Base-by-base conservation (phyloP, 64 coral and sea anemone genomes). In the Montipora capricornis region DNA sequence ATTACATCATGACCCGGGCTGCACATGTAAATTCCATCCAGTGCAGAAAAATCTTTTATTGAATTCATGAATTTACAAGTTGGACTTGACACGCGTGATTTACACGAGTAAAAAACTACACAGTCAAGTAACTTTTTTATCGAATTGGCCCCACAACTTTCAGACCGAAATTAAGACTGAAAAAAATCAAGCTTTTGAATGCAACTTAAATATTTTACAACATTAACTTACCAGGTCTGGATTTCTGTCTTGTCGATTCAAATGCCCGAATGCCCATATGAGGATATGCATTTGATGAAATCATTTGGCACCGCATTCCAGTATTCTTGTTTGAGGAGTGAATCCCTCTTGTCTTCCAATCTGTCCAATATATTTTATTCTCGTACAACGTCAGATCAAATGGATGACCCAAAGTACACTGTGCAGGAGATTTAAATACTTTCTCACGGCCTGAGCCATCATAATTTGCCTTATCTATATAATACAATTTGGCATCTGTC, bases 351-450 rank as follows among this genome's bases (percentile, higher is more conserved):
- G 95, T 73, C 16, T 69, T 94, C 95, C 95, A 97, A 74, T 94
- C 92, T 7, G 92, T 97, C 92, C 92, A 94, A 88, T 97, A 97
- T 9, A 97, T 79, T 76, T 90, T 94, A n/a, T 94, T 94, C 2
- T 91, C 90, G 60, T 81, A 97, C 15, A 94, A 68, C 47, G 80
- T 83, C 19, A 97, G 26, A 4, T 77, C 95, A 88, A 97, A 97
- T 4, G 95, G 95, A 81, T 97, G 95, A 48, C 81, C 88, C 45
- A 94, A 58, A 49, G 22, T 3, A 86, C 82, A 86, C 71, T 86
- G 82, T 12, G 6, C n/a, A 11, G 83, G 62, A 37, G 82, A 79
- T 68, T n/a, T 45, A 9, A 97, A 70, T 49, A 97, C 91, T 90
- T 22, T 94, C 73, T 86, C 46, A 13, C 89, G 76, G 26, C 80